Evolutionary conservation across 1,140 invertebrate genomes (phyloP).

Genomic region (Gryllus bimaculatus): DNA sequence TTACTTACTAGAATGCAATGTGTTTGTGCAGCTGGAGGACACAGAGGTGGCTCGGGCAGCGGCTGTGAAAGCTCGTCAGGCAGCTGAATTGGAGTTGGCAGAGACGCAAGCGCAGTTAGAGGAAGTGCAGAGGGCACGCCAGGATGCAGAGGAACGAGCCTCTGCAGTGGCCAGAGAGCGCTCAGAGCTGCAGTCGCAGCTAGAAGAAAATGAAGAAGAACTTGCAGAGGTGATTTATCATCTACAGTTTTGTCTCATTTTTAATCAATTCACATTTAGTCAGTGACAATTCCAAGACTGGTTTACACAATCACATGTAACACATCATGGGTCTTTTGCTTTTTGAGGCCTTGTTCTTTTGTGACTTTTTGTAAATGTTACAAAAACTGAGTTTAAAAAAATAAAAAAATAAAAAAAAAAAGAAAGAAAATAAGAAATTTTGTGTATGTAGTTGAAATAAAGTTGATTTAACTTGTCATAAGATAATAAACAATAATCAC

Average conservation of each 20-base stretch:
- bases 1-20: not conserved
- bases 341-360: too few species aligned
- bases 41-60: conserved; percentile 71
- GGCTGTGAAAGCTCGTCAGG: conserved; percentile 74
- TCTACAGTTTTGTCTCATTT: not conserved
- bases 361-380: too few species aligned
- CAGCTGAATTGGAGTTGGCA: conserved; percentile 66
- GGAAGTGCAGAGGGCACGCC: conserved; percentile 58
- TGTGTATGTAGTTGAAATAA: too few species aligned
- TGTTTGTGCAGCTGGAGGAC: conserved; percentile 63
- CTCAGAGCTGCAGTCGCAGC: conserved; percentile 65
- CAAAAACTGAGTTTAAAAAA: too few species aligned
- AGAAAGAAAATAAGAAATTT: too few species aligned
- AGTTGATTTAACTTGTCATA: too few species aligned
- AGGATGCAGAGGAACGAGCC: conserved; percentile 73
- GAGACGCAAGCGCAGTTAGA: conserved; percentile 71
- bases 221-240: conserved; percentile 54
- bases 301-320: too few species aligned
- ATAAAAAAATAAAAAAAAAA: too few species aligned
- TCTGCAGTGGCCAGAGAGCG: conserved; percentile 65
- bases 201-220: conserved; percentile 89
- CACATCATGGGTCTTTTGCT: too few species aligned
- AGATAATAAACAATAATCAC: too few species aligned
- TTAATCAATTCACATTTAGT: not conserved
- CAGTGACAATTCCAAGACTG: too few species aligned